Evolutionary conservation across 2,888 invertebrate species (phyloP), one percentile per base, ranked within the genome.

Genomic region (Chironomus riparius): DNA sequence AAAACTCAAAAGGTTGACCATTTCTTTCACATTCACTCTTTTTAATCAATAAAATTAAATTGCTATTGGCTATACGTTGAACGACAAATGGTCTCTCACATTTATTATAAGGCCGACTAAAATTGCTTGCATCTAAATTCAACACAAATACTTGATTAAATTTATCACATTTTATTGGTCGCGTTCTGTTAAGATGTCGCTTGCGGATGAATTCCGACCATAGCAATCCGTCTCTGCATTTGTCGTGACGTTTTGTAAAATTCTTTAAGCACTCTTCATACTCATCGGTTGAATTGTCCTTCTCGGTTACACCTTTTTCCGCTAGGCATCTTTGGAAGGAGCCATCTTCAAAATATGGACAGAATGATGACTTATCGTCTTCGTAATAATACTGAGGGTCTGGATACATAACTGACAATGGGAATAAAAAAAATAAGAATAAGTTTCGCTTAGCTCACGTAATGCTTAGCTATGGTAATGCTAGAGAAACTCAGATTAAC

Each of bases 151-250:
- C 76, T 24, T 22, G n/a, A 15, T 24, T 61, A 56, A 56, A 56
- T 76, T 76, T 76, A 76, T 76, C 76, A 69, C 76, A 76, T 69
- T 69, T 68, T 47, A 3, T 50, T 68, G 76, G 76, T 68, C 56
- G 18, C 15, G 76, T 68, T 68, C 69, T 24, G 4, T 69, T 69
- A 1, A 69, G 5, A 24, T 69, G 69, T n/a, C 76, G 68, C 28
- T 21, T 68, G 4, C 69, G 21, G 15, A 69, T 1, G 15, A 47
- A 47, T 65, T 48, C 21, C 1, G 61, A 22, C 47, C 74, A 68
- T 24, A 5, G 24, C 13, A 12, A 4, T 7, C 24, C 12, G 2
- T 24, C 12, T 13, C 22, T 18, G 21, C 65, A 65, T 21, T 7
- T 10, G 1, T 24, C 12, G 6, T 21, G 13, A 15, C 7, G 6